Evolutionary conservation across 2,888 invertebrate genomes (phyloP).

Genomic region (Eledone cirrhosa): DNA sequence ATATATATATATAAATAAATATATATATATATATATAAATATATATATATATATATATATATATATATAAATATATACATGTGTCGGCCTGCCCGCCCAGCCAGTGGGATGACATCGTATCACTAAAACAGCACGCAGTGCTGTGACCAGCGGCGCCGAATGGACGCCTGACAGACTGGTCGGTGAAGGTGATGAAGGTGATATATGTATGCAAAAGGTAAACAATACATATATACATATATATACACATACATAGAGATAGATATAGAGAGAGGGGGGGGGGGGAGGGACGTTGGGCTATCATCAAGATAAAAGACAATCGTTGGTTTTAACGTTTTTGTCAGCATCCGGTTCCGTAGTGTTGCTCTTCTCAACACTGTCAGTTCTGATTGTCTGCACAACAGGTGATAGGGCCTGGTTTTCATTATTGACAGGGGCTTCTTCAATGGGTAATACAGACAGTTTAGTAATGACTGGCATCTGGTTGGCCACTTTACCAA

Average conservation of each 20-base stretch:
- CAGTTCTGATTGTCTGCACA: constrained; percentile 49
- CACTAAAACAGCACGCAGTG: too few species aligned
- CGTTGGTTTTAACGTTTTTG: constrained; percentile 43
- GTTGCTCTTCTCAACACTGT: constrained; percentile 35
- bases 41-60: not conserved
- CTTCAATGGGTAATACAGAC: constrained; percentile 37
- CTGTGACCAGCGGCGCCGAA: too few species aligned
- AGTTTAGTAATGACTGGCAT: constrained; percentile 50
- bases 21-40: not conserved
- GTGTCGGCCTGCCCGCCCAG: too few species aligned
- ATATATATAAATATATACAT: not conserved
- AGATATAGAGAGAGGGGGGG: not conserved
- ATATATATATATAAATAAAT: not conserved
- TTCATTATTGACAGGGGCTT: constrained; percentile 34
- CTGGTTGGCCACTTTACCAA: constrained; percentile 57
- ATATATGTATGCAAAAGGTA: not conserved
- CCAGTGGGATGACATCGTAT: too few species aligned
- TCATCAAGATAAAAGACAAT: constrained; percentile 48
- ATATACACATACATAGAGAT: not conserved
- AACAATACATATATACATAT: not conserved
- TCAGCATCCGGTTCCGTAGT: constrained; percentile 30
- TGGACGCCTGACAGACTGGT: too few species aligned
- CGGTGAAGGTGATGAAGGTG: too few species aligned
- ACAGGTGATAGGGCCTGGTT: constrained; percentile 54
- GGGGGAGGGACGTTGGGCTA: not conserved